Evolutionary conservation across 2,797 vertebrate species (phyloP), one percentile per base, ranked within the genome.

Genomic region (Gymnoscopelus braueri): DNA sequence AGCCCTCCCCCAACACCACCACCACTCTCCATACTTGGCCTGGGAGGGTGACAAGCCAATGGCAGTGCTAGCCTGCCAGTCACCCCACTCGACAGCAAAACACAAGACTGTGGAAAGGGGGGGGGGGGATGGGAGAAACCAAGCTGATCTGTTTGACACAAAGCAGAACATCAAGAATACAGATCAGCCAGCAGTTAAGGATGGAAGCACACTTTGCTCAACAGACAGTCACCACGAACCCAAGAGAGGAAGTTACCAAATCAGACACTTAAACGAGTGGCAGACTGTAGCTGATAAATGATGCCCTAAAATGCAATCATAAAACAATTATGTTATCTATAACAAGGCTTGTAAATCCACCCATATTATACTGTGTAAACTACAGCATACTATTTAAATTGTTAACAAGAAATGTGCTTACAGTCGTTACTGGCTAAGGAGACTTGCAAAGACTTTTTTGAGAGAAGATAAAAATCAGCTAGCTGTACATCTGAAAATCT

Each of bases 1-100:
- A 54, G 12, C 13, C 26, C 53, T 1, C 51, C 47, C 0, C 61
- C 48, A 35, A 14, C 53, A 26, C 60, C 65, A 24, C 75, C 63
- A 26, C 50, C 15, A 65, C 74, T 81, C 78, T 87, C 92, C 91
- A 89, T 93, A 93, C 87, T 92, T 92, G 91, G 91, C 80, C 87
- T 79, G 86, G 51, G 77, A 83, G 56, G 57, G 73, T 78, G 77
- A 87, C 69, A 80, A 85, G 77, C 93, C 92, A 94, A 93, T 93
- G 80, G 87, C 78, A 90, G 85, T 75, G 87, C 85, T 80, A 63
- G 79, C 69, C 82, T 48, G 3, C 26, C 52, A 63, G 86, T 91
- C 92, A 91, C 91, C 89, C 92, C 89, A 92, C 89, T 67, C 77
- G 51, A 58, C 19, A 32, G 49, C 66, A 50, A 50, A 69, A 67